Percentiles rank a stretch among this genome's conserved stretches.
Evolutionary conservation across 1,140 invertebrate genomes (phyloP).

Genomic region (Latrodectus geometricus): DNA sequence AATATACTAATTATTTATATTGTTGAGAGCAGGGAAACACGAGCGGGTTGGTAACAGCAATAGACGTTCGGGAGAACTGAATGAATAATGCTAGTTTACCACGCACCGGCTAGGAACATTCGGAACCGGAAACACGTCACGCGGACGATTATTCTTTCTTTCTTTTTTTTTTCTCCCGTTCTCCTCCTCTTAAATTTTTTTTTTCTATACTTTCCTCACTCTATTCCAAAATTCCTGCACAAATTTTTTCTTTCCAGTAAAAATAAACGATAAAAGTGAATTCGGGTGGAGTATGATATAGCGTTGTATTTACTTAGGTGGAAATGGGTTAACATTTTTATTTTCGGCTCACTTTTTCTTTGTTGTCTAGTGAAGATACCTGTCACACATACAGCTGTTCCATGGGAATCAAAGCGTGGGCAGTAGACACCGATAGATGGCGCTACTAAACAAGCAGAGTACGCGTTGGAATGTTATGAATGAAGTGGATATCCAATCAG

Average conservation of each 20-base stretch:
- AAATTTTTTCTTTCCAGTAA: too few species aligned
- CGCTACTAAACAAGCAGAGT: slow-evolving; percentile 6
- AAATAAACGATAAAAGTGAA: not conserved
- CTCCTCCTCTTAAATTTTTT: not conserved
- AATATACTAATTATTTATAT: not conserved
- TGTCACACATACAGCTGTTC: slow-evolving; percentile 9
- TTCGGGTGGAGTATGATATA: not conserved
- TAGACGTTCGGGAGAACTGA: not conserved
- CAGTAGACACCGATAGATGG: slow-evolving; percentile 2
- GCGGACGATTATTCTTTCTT: slow-evolving; percentile 4
- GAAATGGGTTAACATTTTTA: too few species aligned
- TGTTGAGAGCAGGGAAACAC: not conserved
- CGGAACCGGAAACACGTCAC: slow-evolving; percentile 18
- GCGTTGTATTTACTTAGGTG: not conserved
- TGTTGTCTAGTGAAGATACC: slow-evolving; percentile 11
- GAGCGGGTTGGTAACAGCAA: not conserved
- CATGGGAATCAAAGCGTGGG: not conserved
- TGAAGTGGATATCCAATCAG: slow-evolving; percentile 9
- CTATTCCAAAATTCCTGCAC: not conserved
- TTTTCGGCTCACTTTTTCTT: not conserved
- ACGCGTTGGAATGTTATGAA: slow-evolving; percentile 22
- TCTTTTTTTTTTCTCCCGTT: not conserved
- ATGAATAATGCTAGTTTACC: not conserved
- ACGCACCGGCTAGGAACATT: slow-evolving; percentile 1
- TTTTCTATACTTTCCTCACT: not conserved